Conservation (phyloP, 2,797 vertebrate species). For the Loris lydekkerianus region DNA sequence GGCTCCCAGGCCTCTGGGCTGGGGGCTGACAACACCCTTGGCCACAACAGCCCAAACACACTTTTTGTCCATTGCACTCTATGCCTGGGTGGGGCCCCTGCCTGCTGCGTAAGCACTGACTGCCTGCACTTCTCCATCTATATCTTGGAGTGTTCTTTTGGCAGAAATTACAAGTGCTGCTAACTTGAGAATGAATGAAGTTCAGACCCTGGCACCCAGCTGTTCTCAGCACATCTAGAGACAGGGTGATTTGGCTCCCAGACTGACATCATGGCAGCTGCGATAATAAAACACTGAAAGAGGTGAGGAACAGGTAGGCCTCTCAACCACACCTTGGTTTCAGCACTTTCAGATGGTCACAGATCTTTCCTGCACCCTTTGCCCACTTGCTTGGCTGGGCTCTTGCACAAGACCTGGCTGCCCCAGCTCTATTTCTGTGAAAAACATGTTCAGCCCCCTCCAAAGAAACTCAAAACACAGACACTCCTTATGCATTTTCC, state of each 20-base stretch:
- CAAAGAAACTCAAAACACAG: constrained; percentile 84
- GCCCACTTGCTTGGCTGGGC: constrained; percentile 75
- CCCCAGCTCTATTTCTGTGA: constrained; percentile 77
- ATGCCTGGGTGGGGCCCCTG: neutral
- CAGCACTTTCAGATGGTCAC: constrained; percentile 79
- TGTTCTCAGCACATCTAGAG: constrained; percentile 83
- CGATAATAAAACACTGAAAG: constrained; percentile 77
- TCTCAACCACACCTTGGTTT: constrained; percentile 84
- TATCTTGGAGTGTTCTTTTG: constrained; percentile 75
- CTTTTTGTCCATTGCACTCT: neutral
- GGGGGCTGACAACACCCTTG: constrained; percentile 74
- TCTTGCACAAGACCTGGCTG: constrained; percentile 80
- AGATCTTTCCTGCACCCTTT: constrained; percentile 75
- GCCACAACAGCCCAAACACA: constrained; percentile 57
- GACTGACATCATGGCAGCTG: constrained; percentile 84
- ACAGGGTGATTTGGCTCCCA: constrained; percentile 76
- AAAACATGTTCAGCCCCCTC: constrained; percentile 77
- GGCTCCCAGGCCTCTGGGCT: constrained; percentile 15
- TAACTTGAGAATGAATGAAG: constrained; percentile 84
- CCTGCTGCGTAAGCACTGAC: neutral
- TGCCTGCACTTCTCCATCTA: constrained; percentile 74
- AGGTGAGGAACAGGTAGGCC: constrained; percentile 76
- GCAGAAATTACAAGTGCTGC: constrained; percentile 82
- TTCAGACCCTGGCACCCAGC: constrained; percentile 82
- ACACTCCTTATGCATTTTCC: constrained; percentile 87